Conservation (phyloP, 2,888 invertebrate genomes). For the Plebejus argus region DNA sequence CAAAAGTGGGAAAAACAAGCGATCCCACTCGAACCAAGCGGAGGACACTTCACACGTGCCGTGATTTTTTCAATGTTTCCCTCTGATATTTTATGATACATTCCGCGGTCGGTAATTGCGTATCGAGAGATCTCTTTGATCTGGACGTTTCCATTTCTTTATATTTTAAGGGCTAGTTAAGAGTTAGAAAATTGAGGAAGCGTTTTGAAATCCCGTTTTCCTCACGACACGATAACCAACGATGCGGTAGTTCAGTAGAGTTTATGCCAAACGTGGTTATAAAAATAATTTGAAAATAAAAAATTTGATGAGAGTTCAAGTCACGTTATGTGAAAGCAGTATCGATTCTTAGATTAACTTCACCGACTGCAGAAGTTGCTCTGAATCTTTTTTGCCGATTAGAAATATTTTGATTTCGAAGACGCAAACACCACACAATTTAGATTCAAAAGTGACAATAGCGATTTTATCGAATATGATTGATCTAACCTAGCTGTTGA, state of each 20-base stretch:
- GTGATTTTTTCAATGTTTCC: conserved; percentile 79
- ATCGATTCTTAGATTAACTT: too few species aligned
- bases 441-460: neutral
- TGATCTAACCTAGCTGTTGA: conserved; percentile 56
- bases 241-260: neutral
- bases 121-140: conserved; percentile 34
- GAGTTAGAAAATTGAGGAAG: neutral
- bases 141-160: conserved; percentile 1
- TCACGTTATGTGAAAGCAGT: too few species aligned
- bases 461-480: conserved; percentile 35
- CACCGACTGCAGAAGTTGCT: too few species aligned
- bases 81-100: conserved; percentile 61
- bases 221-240: neutral
- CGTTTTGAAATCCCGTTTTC: neutral
- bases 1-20: conserved; percentile 79
- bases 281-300: neutral
- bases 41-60: conserved; percentile 77
- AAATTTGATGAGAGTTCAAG: too few species aligned
- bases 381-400: too few species aligned
- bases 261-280: too few species aligned
- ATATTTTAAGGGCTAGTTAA: neutral
- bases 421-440: neutral
- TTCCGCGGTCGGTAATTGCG: conserved; percentile 52
- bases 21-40: conserved; percentile 77
- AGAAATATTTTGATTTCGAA: neutral